These are phyloP conservation scores for Sigmodon hispidus DNA, from an alignment of 2,113 vertebrate genomes.

Conservation along the genomic window DNA sequence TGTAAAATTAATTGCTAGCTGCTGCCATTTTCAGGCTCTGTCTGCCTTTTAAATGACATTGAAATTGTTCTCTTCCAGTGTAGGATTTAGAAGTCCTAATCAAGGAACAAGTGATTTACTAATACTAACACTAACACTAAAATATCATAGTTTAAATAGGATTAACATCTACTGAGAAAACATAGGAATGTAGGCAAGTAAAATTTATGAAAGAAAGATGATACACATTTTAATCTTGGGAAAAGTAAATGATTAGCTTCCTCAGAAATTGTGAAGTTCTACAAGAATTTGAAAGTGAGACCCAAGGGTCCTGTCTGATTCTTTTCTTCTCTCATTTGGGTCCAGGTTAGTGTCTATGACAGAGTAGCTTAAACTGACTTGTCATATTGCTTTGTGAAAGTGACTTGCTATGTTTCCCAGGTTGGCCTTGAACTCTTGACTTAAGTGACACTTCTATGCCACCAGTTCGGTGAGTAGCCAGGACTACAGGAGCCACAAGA, in stretches of 20 bases:
- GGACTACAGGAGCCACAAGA: background rate
- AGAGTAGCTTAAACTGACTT: background rate
- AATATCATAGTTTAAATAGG: conserved; percentile 26
- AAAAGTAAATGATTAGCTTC: conserved; percentile 7
- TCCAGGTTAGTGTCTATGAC: background rate
- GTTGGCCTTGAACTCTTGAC: background rate
- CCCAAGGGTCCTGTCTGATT: background rate
- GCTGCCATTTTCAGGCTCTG: conserved; percentile 50
- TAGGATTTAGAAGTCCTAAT: conserved; percentile 52
- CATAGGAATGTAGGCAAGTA: conserved; percentile 18
- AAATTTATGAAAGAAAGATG: conserved; percentile 51
- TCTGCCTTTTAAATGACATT: conserved; percentile 67
- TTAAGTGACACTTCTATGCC: background rate
- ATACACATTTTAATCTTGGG: background rate
- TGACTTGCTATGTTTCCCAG: background rate
- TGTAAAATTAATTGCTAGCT: conserved; percentile 73
- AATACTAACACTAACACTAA: conserved; percentile 35
- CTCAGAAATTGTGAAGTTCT: background rate
- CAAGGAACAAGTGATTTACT: conserved; percentile 47
- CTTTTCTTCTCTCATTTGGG: conserved; percentile 12
- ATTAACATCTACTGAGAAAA: conserved; percentile 53
- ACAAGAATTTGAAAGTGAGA: conserved; percentile 40
- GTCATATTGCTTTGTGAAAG: background rate
- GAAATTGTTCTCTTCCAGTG: conserved; percentile 71
- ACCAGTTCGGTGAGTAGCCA: background rate